Base-by-base conservation (phyloP, 2,888 invertebrate species). In the Sacculina carcini region DNA sequence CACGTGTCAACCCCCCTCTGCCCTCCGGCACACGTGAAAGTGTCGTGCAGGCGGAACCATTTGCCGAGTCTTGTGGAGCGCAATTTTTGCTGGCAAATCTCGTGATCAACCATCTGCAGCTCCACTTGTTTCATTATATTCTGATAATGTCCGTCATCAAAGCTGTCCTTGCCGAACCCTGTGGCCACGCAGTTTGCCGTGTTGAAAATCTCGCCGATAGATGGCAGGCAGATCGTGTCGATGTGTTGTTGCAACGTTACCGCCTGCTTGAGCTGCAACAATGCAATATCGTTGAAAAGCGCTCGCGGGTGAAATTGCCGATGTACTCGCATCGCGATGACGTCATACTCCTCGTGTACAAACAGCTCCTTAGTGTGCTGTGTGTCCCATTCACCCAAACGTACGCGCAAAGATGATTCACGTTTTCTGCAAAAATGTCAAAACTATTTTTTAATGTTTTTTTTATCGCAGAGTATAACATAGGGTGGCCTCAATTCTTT, bases 301-400 rank as follows among this genome's bases (percentile, higher is more conserved):
- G 42, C 16, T 6, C 46, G 31, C 26, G 55, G 52, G 19, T 54
- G 44, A 53, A 53, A 60, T 3, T 56, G 52, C 6, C 59, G 57
- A 47, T 62, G 61, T 9, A 59, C 53, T 9, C 56, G 40, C 23
- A 61, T 56, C 4, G 53, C 52, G 0, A 62, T 61, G 0, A 80
- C 78, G 5, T 69, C 66, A 4, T 78, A 68, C 60, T 83, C 79
- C 60, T 81, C 78, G 62, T 78, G 77, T 0, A 74, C 73, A 54
- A 70, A 73, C 1, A 76, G 68, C 61, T 84, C 83, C 46, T 70
- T 71, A 32, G 71, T 74, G 0, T 75, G 76, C 62, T 79, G 78
- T 0, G 81, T 79, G 64, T 83, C 82, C 82, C 83, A 84, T 65
- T 83, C 83, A 0, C 83, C 83, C 1, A 78, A 76, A 0, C 83